Evolutionary conservation across 2,888 invertebrate species (phyloP).

Genomic region (Cephonodes hylas): DNA sequence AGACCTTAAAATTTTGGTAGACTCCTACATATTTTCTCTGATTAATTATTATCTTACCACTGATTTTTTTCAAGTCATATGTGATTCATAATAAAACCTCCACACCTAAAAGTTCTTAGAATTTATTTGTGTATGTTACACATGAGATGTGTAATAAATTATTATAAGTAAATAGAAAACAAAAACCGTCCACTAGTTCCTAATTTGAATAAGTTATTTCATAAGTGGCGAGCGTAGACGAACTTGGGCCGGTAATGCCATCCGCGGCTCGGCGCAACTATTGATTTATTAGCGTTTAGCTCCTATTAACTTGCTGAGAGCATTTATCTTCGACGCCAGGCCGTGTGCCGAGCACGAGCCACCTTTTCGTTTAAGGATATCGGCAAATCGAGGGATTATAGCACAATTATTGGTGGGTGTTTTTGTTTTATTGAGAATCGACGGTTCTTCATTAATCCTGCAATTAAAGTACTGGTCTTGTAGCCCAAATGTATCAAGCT

Average conservation of each 20-base stretch:
- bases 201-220: background rate
- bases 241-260: conserved; percentile 32
- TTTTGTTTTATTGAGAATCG: background rate
- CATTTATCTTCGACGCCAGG: conserved; percentile 39
- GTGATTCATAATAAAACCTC: too few relatives aligned
- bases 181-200: background rate
- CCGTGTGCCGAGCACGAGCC: conserved; percentile 20
- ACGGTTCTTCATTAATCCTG: too few relatives aligned
- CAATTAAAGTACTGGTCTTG: too few relatives aligned
- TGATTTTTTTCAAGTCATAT: too few relatives aligned
- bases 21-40: too few relatives aligned
- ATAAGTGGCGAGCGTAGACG: background rate
- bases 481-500: too few relatives aligned
- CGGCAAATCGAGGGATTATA: background rate
- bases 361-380: background rate
- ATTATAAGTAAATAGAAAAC: background rate
- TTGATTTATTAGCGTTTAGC: conserved; percentile 61
- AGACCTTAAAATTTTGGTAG: too few relatives aligned
- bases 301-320: conserved; percentile 38
- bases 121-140: too few relatives aligned
- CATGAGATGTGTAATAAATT: too few relatives aligned
- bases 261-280: conserved; percentile 34
- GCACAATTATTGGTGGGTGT: background rate
- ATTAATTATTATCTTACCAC: too few relatives aligned
- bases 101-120: too few relatives aligned